Percentiles rank a stretch among this genome's conserved stretches.
Evolutionary conservation across 2,888 invertebrate species (phyloP).

Genomic region (Scrobipalpa atriplicella): DNA sequence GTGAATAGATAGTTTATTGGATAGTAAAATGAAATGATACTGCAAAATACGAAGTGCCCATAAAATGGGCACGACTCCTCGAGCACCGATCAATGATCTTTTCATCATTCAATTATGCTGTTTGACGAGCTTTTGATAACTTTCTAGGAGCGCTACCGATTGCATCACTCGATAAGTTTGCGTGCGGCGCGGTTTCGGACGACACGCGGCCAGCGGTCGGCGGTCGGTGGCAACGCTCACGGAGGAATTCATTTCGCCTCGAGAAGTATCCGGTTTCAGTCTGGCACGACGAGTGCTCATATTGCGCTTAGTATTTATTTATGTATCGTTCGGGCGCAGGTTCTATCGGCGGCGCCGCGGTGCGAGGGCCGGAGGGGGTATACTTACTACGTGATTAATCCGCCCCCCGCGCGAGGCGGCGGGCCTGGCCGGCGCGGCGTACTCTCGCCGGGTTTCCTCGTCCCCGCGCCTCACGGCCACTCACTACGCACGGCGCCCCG

Average conservation of each 20-base stretch:
- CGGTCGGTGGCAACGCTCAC: slow-evolving; percentile 73
- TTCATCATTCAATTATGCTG: slow-evolving; percentile 15
- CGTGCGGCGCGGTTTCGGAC: slow-evolving; percentile 1
- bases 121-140: slow-evolving; percentile 21
- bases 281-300: slow-evolving; percentile 74
- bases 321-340: slow-evolving; percentile 77
- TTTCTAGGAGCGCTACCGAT: slow-evolving; percentile 17
- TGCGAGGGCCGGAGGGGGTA: slow-evolving; percentile 66
- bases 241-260: slow-evolving; percentile 74
- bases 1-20: slow-evolving; percentile 6
- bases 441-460: slow-evolving; percentile 82
- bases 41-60: slow-evolving; percentile 14
- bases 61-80: slow-evolving; percentile 7
- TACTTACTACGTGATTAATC: slow-evolving; percentile 83
- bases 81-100: neutral
- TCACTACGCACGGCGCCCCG: slow-evolving; percentile 80
- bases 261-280: slow-evolving; percentile 81
- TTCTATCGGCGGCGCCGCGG: slow-evolving; percentile 61
- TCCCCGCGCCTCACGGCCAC: slow-evolving; percentile 83
- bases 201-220: slow-evolving; percentile 55
- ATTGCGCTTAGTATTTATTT: slow-evolving; percentile 79
- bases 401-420: slow-evolving; percentile 58
- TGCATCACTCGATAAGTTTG: slow-evolving; percentile 23
- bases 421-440: slow-evolving; percentile 66
- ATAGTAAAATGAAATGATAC: neutral